These are phyloP conservation scores for Pollimyrus isidori DNA, from an alignment of 2,113 vertebrate species.

Conservation along the genomic window DNA sequence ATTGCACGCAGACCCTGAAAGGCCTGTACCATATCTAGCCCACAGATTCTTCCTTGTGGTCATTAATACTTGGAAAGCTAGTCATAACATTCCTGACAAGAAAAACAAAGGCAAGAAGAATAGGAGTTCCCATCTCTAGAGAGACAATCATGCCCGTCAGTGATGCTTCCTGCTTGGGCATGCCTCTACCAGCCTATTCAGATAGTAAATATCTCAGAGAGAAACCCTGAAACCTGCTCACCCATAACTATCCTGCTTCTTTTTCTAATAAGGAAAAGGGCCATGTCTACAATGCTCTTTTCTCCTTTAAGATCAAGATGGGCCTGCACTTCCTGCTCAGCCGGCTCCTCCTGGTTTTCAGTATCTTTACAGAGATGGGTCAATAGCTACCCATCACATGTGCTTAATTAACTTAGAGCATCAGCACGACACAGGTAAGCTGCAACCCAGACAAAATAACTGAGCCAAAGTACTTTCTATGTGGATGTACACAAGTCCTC, in stretches of 20 bases:
- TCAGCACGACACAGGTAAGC: not conserved
- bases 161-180: not conserved
- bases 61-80: not conserved
- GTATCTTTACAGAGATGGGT: not conserved
- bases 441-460: not conserved
- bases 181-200: not conserved
- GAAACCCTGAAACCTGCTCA: not conserved
- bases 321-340: not conserved
- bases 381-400: not conserved
- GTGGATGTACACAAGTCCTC: not conserved
- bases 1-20: not conserved
- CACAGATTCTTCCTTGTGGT: not conserved
- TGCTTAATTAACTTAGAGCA: not conserved
- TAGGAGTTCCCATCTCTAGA: not conserved
- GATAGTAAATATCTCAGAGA: not conserved
- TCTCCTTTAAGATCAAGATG: not conserved
- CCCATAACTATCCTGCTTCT: not conserved
- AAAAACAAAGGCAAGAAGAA: not conserved
- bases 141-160: not conserved
- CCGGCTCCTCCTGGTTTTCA: not conserved
- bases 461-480: not conserved
- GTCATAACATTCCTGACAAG: not conserved
- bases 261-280: not conserved
- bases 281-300: not conserved
- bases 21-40: not conserved